These are phyloP conservation scores for Ephialtes manifestator DNA, from an alignment of 2,888 invertebrate genomes.

Conservation along the genomic window DNA sequence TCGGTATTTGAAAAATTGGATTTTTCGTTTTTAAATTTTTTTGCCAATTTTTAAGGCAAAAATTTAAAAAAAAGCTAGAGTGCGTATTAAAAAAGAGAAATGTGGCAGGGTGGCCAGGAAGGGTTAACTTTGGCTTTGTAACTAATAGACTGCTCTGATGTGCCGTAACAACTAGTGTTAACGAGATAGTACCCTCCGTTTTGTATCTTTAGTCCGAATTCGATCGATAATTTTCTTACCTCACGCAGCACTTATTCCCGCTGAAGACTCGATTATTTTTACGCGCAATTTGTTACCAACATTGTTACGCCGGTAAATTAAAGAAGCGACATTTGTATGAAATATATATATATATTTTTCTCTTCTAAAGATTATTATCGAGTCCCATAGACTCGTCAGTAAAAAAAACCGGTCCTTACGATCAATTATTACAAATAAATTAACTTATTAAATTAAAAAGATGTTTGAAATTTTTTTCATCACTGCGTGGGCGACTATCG, in stretches of 20 bases:
- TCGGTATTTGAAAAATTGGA: too few species aligned
- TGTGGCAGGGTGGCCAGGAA: too few species aligned
- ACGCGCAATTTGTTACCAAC: slow-evolving; percentile 72
- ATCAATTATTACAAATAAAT: slow-evolving; percentile 60
- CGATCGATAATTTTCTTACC: slow-evolving; percentile 45
- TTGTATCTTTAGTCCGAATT: slow-evolving; percentile 40
- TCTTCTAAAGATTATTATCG: slow-evolving; percentile 46
- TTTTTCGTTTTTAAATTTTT: too few species aligned
- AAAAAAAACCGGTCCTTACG: slow-evolving; percentile 30
- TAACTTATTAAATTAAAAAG: slow-evolving; percentile 44
- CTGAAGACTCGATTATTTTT: slow-evolving; percentile 39
- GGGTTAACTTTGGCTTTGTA: slow-evolving; percentile 62
- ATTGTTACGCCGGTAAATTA: slow-evolving; percentile 68
- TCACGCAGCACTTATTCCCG: slow-evolving; percentile 43
- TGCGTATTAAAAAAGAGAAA: too few species aligned
- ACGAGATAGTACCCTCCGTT: slow-evolving; percentile 53
- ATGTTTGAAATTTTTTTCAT: slow-evolving; percentile 25
- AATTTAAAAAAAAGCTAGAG: too few species aligned
- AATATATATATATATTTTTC: slow-evolving; percentile 62
- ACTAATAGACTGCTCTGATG: slow-evolving; percentile 72
- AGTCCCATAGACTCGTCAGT: slow-evolving; percentile 25
- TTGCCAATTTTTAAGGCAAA: too few species aligned
- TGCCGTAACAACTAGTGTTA: slow-evolving; percentile 70
- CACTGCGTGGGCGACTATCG: slow-evolving; percentile 3
- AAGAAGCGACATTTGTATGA: slow-evolving; percentile 60